These are phyloP conservation scores for pig (Sus scrofa) DNA, from an alignment of 2,113 vertebrate species.

Conservation along the genomic window DNA sequence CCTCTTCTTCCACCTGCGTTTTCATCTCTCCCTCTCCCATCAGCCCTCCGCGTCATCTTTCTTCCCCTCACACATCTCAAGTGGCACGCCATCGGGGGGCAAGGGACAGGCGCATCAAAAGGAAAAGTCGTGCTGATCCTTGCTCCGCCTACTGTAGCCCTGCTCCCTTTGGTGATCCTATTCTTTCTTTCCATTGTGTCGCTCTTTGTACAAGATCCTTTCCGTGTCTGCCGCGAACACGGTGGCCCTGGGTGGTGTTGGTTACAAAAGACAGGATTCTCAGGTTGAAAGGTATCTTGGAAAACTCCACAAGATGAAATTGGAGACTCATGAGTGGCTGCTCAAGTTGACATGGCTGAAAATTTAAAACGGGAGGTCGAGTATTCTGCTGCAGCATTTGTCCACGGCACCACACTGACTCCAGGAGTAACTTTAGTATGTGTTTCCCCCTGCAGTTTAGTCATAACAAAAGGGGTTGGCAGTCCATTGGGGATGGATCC, in stretches of 20 bases:
- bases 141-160: not conserved
- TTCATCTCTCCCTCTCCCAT: not conserved
- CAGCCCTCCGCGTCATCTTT: not conserved
- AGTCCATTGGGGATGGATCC: not conserved
- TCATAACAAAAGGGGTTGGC: not conserved
- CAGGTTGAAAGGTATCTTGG: not conserved
- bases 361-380: not conserved
- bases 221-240: not conserved
- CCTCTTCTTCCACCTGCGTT: not conserved
- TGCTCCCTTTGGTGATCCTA: not conserved
- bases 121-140: not conserved
- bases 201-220: not conserved
- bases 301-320: not conserved
- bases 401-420: not conserved
- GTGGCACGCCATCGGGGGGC: not conserved
- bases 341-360: not conserved
- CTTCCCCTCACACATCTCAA: conserved; percentile 33
- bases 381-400: not conserved
- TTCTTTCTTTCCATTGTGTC: not conserved
- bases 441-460: not conserved
- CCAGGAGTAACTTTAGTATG: not conserved
- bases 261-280: not conserved
- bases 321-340: not conserved
- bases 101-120: not conserved
- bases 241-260: not conserved